A percentile compares a stretch with the other conserved stretches of the same genome.
These are phyloP conservation scores for Bothrops alternatus DNA, from an alignment of 2,797 vertebrate species.

Conservation along the genomic window DNA sequence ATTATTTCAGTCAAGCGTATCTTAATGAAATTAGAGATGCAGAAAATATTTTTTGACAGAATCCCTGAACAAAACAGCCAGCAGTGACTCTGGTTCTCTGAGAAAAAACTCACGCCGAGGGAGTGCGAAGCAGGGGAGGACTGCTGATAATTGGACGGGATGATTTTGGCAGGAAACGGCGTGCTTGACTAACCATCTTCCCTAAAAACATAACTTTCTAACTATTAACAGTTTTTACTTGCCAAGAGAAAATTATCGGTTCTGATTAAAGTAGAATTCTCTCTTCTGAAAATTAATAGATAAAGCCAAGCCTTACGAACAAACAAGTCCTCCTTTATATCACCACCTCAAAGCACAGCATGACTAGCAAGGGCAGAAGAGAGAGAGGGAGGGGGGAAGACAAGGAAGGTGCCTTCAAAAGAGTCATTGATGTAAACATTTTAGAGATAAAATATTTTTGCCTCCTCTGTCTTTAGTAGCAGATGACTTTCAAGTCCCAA, in stretches of 20 bases:
- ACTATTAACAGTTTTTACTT: constrained; percentile 69
- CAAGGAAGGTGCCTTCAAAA: neutral
- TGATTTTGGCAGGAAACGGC: constrained; percentile 73
- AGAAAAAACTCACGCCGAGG: constrained; percentile 53
- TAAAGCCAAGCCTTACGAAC: constrained; percentile 13
- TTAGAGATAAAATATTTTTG: neutral
- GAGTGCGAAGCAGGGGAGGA: constrained; percentile 46
- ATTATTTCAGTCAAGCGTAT: constrained; percentile 69
- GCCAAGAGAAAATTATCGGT: constrained; percentile 66
- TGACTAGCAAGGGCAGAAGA: neutral
- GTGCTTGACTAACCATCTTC: constrained; percentile 71
- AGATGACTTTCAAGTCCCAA: neutral
- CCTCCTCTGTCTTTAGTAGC: neutral
- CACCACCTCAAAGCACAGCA: constrained; percentile 33
- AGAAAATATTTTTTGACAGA: constrained; percentile 75
- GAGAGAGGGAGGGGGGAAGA: neutral
- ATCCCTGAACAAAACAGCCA: constrained; percentile 62
- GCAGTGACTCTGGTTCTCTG: constrained; percentile 63
- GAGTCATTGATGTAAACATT: neutral
- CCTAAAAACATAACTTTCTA: constrained; percentile 71
- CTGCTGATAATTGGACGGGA: constrained; percentile 69
- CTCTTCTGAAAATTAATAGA: constrained; percentile 32
- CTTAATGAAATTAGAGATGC: constrained; percentile 75
- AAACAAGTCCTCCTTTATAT: constrained; percentile 32
- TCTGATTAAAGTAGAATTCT: constrained; percentile 61